Conservation (phyloP, 1,140 invertebrate genomes). For the Antheraea pernyi region DNA sequence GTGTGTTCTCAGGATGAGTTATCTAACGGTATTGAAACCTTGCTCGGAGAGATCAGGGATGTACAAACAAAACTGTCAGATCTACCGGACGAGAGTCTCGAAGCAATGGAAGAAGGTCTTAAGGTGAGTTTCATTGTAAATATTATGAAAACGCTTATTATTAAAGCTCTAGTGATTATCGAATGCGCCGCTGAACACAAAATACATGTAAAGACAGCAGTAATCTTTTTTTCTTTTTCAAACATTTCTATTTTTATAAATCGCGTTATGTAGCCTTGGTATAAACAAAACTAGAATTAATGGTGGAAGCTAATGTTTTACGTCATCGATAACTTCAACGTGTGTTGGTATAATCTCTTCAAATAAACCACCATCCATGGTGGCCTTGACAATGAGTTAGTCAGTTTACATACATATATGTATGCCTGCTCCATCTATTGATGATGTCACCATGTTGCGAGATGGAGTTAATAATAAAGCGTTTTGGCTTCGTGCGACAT, state of each 20-base stretch:
- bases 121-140: conserved; percentile 78
- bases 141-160: not conserved
- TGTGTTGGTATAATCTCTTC: not conserved
- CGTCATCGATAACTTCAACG: not conserved
- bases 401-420: not conserved
- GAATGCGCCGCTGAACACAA: not conserved
- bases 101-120: conserved; percentile 84
- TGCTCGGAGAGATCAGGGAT: conserved; percentile 82
- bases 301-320: not conserved
- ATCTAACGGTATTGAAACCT: conserved; percentile 82
- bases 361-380: not conserved
- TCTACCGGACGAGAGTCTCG: conserved; percentile 85
- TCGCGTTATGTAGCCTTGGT: not conserved
- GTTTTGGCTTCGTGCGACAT: not conserved
- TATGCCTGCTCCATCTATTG: not conserved
- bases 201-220: not conserved
- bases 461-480: conserved; percentile 6
- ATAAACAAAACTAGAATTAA: conserved; percentile 1
- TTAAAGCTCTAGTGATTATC: not conserved
- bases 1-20: conserved; percentile 83
- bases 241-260: not conserved
- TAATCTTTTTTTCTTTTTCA: too few relatives aligned
- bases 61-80: conserved; percentile 83
- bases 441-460: conserved; percentile 11
- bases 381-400: conserved; percentile 10